Conservation (phyloP, 2,797 vertebrate genomes). For the Paramormyrops hopkinsi region DNA sequence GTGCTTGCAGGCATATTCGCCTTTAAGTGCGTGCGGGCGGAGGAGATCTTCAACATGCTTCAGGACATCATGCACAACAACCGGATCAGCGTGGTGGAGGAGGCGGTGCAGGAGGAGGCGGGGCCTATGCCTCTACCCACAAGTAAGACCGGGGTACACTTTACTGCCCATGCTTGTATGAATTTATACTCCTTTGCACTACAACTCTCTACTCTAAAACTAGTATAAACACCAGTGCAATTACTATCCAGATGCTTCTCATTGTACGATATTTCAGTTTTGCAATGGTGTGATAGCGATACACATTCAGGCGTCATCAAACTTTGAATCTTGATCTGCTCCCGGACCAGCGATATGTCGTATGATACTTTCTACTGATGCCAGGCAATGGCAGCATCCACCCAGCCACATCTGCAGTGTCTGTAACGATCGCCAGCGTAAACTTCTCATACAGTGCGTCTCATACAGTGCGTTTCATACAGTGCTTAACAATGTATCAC, state of each 20-base stretch:
- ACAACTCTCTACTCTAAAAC: not conserved
- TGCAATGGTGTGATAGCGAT: not conserved
- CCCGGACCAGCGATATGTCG: not conserved
- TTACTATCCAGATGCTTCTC: not conserved
- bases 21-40: conserved; percentile 91
- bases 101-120: conserved; percentile 77
- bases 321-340: not conserved
- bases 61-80: conserved; percentile 99
- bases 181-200: not conserved
- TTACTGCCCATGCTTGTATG: not conserved
- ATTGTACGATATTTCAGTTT: not conserved
- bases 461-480: not conserved
- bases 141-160: conserved; percentile 38
- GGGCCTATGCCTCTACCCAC: conserved; percentile 71
- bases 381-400: not conserved
- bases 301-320: not conserved
- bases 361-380: not conserved
- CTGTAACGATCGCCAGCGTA: not conserved
- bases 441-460: not conserved
- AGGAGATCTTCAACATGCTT: conserved; percentile 97
- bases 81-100: conserved; percentile 96
- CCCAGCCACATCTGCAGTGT: not conserved
- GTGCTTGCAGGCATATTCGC: conserved; percentile 83
- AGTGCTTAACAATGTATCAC: not conserved
- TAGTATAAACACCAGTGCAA: not conserved